Base-by-base conservation (phyloP, 1,140 invertebrate species). In the Zaprionus tsacasi region DNA sequence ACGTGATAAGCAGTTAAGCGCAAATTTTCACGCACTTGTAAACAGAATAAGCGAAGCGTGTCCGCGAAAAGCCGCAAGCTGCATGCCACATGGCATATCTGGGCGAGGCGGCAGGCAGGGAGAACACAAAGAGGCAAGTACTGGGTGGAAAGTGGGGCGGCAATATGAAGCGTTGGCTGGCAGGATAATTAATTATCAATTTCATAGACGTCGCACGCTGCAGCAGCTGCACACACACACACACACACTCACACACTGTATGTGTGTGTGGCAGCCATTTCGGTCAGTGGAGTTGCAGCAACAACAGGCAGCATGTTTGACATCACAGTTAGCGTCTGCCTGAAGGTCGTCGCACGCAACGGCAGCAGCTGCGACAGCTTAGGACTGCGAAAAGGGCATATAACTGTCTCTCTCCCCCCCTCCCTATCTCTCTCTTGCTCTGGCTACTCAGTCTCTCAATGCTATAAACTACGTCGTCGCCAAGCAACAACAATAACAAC, bases 111-210 rank as follows among this genome's bases (percentile, higher is more conserved):
- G 6, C 13, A 38, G 30, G 8, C 27, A 12, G 36, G 8, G 27
- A 43, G 21, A n/a, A n/a, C n/a, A n/a, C n/a, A n/a, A n/a, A 21
- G 30, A 15, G 13, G 50, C 17, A 11, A 52, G 0, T 5, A 2
- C 21, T 21, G 3, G 52, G 3, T 21, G 3, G 52, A 6, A 15
- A 36, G 11, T 43, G 8, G 33, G 25, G n/a, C 35, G n/a, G 33
- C 3, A 17, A 15, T 55, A 35, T 15, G 33, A 36, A 21, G 30
- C 25, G 59, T 35, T 43, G 48, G 55, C 74, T 48, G 68, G 45
- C 78, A 76, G 83, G 85, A 88, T 88, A 88, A 88, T 89, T 89
- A 81, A 88, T 89, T 88, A 88, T 88, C 85, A 85, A 89, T 88
- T 88, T 88, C 74, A 89, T 81, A 70, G 75, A 69, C 66, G 66